These are phyloP conservation scores for Ectobius pallidus DNA, from an alignment of 2,888 invertebrate genomes.

Conservation along the genomic window DNA sequence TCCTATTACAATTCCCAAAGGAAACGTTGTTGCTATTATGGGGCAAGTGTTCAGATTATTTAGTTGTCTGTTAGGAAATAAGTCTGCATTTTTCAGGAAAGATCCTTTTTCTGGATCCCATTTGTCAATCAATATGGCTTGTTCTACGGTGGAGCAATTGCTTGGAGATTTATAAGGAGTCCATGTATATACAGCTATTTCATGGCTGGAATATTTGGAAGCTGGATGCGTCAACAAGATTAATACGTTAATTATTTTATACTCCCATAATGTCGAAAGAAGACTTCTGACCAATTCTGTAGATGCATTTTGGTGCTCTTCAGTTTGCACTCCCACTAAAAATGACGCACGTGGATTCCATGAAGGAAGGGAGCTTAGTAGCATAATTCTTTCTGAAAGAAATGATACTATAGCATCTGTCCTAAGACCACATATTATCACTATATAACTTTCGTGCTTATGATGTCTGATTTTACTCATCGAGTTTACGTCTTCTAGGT, in stretches of 20 bases:
- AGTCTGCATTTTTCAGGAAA: not conserved
- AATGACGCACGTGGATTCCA: constrained; percentile 10
- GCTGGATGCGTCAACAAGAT: not conserved
- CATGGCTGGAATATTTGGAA: not conserved
- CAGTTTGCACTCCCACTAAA: not conserved
- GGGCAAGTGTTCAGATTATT: not conserved
- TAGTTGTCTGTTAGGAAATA: not conserved
- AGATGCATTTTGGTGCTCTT: not conserved
- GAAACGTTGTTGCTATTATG: not conserved
- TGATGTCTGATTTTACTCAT: not conserved
- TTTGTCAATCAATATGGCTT: not conserved
- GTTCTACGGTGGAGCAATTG: not conserved
- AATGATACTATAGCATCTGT: not conserved
- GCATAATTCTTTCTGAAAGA: not conserved
- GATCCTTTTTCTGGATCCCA: not conserved
- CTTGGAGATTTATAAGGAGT: not conserved
- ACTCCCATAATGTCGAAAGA: not conserved
- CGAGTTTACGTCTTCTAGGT: not conserved
- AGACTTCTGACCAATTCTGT: not conserved
- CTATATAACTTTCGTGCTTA: not conserved
- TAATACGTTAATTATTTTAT: not conserved
- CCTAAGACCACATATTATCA: not conserved
- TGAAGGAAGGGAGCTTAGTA: not conserved
- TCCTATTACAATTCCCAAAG: not conserved
- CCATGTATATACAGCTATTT: not conserved